Base-by-base conservation (phyloP, 2,113 vertebrate genomes). In the Drymodes brunneopygia region DNA sequence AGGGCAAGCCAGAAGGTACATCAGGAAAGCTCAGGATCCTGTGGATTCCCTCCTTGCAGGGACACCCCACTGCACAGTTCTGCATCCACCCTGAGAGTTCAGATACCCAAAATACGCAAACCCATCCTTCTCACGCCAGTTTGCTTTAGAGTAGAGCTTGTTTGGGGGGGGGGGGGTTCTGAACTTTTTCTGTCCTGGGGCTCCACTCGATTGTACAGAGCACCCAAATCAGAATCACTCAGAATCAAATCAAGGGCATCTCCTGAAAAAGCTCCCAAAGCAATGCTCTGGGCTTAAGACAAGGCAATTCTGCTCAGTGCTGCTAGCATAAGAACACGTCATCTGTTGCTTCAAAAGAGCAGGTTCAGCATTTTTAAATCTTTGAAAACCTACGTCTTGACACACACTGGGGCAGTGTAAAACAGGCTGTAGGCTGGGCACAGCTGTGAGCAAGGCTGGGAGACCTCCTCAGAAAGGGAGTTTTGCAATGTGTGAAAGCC, bases 1-100 rank as follows among this genome's bases (percentile, higher is more conserved):
- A 65, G 79, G 45, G 29, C 24, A 82, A 74, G 65, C 7, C 60
- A 78, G 60, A 54, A 81, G 1, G 25, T 7, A 8, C 25, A 15
- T 22, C 36, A 18, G 64, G 65, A 60, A 72, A 64, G 19, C 53
- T 27, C 27, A 40, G 36, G 21, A 48, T 50, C 25, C 66, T 0
- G 0, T 2, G 0, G 24, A 54, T 40, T 83, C 4, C 22, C 12
- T 54, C 20, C 40, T 38, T 1, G 1, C 29, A 42, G 44, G 44
- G 48, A 40, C 27, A 27, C 19, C 19, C 10, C 71, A 19, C 6
- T 2, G 2, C 65, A 50, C 15, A n/a, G 60, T 60, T 29, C 75
- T 33, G 19, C 57, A 65, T 18, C 48, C 54, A 64, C 25, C 22
- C 25, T 25, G 33, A 12, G 54, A 28, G 58, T 5, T 70, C 40